Evolutionary conservation across 2,888 invertebrate species (phyloP), one percentile per base, ranked within the genome.

Genomic region (Euclidia mi): DNA sequence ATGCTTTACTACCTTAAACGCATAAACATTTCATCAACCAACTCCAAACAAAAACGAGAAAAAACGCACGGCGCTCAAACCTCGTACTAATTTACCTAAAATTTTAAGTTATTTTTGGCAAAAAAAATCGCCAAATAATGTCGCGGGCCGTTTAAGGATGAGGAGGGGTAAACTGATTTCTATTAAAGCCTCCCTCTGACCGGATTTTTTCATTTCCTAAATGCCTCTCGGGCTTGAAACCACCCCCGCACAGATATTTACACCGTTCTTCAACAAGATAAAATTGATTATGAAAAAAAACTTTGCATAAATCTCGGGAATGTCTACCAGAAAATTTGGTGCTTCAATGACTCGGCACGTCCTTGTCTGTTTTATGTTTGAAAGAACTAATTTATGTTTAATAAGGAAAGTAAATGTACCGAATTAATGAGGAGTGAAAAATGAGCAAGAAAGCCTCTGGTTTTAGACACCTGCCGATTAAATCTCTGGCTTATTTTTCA

Each of bases 191-290:
- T 65, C 70, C 79, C 68, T 62, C 61, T 60, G 79, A 76, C 87
- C 88, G 90, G 90, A 90, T 87, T 82, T 82, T 81, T 88, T 89
- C 87, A 90, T 90, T 90, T 90, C 89, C 90, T 89, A 78, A 77
- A 70, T 76, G 76, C 78, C 75, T 78, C 77, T 70, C 47, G 68
- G 77, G 72, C 61, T 46, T 58, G 68, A 56, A 66, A 67, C 64
- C 66, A 56, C 28, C 32, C 71, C 66, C 61, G 32, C 59, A 49
- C 52, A 62, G 69, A 74, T 71, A 71, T 73, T 73, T 73, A 60
- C 68, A 65, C 60, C 63, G 65, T 65, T 65, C 65, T 68, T 66
- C 51, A 55, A 52, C 55, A 17, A 48, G 51, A 70, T 59, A 58
- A 74, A 69, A 65, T 56, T 62, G 56, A 61, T 56, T 56, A 60